Conservation (phyloP, 2,113 vertebrate genomes). For the Ivindomyrus marchei region DNA sequence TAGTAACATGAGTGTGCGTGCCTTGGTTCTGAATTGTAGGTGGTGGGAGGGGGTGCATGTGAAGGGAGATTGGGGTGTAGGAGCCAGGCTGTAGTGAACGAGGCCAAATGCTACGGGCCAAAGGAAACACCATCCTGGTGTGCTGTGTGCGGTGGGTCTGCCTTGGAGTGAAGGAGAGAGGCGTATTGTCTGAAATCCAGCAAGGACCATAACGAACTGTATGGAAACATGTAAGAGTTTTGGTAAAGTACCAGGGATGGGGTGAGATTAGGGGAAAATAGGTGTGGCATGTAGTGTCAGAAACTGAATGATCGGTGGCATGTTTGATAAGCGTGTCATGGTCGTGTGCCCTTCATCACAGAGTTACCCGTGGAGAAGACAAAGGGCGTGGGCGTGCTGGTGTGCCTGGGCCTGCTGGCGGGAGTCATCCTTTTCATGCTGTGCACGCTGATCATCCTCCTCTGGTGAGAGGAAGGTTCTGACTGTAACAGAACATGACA, state of each 20-base stretch:
- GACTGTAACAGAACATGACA: neutral
- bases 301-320: neutral
- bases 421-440: constrained; percentile 53
- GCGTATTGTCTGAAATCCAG: neutral
- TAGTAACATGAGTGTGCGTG: neutral
- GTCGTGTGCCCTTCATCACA: constrained; percentile 23
- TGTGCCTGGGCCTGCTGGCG: constrained; percentile 58
- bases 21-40: neutral
- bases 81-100: neutral
- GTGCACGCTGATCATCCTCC: constrained; percentile 51
- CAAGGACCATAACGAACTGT: neutral
- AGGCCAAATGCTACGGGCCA: neutral
- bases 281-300: neutral
- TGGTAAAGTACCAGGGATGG: neutral
- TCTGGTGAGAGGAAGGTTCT: constrained; percentile 52
- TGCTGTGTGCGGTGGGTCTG: neutral
- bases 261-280: neutral
- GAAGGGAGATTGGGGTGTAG: neutral
- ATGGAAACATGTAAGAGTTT: neutral
- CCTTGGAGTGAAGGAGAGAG: neutral
- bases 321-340: neutral
- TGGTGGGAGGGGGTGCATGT: neutral
- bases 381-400: constrained; percentile 48
- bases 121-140: neutral
- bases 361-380: constrained; percentile 35